Evolutionary conservation across 2,888 invertebrate genomes (phyloP).

Genomic region (Orthosia cruda): DNA sequence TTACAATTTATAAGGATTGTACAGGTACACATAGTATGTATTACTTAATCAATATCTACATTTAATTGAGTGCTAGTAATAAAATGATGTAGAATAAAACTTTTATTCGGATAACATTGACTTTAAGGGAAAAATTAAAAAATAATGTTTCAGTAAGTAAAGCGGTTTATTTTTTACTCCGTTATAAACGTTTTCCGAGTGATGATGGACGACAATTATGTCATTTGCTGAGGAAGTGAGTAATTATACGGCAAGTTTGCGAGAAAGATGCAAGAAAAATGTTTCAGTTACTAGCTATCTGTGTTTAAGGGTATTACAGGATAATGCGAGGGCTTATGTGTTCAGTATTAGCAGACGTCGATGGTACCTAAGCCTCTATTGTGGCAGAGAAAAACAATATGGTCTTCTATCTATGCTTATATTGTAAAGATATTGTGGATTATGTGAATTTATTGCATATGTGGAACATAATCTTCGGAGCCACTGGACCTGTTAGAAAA

Average conservation of each 20-base stretch:
- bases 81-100: background rate
- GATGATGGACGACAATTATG: conserved; percentile 29
- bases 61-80: background rate
- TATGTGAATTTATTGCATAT: too few relatives aligned
- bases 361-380: background rate
- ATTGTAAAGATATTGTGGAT: too few relatives aligned
- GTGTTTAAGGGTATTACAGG: background rate
- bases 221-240: conserved; percentile 13
- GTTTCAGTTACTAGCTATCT: background rate
- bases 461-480: too few relatives aligned
- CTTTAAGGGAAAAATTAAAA: background rate
- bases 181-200: background rate
- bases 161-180: conserved; percentile 14
- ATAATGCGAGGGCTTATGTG: background rate
- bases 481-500: too few relatives aligned
- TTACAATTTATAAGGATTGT: too few relatives aligned
- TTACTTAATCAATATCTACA: background rate
- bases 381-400: background rate
- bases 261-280: background rate
- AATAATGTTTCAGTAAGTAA: conserved; percentile 3
- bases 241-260: background rate
- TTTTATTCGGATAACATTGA: conserved; percentile 1
- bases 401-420: too few relatives aligned
- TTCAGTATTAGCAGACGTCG: too few relatives aligned
- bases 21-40: background rate